Conservation (phyloP, 2,113 vertebrate species). For the Piaya cayana region DNA sequence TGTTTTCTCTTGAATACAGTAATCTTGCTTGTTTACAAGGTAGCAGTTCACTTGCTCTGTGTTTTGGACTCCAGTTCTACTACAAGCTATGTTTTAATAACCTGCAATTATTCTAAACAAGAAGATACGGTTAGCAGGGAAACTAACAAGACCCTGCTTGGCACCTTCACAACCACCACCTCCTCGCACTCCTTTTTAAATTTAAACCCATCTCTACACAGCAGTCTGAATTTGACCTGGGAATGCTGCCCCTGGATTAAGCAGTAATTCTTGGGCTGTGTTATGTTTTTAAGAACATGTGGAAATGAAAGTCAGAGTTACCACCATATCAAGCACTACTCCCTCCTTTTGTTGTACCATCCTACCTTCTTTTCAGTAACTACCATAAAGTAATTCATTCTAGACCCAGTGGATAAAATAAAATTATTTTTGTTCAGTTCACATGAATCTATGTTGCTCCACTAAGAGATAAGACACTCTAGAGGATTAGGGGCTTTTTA, state of each 20-base stretch:
- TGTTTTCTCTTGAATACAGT: neutral
- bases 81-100: neutral
- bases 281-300: neutral
- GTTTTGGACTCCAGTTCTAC: neutral
- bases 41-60: neutral
- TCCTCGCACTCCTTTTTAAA: neutral
- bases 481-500: accelerated
- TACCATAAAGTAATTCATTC: neutral
- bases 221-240: neutral
- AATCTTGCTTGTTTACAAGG: neutral
- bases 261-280: neutral
- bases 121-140: neutral
- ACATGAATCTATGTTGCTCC: neutral
- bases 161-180: neutral
- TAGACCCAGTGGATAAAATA: neutral
- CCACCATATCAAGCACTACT: neutral
- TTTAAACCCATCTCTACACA: neutral
- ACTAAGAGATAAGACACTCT: neutral
- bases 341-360: neutral
- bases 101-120: neutral
- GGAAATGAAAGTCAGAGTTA: neutral
- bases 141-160: neutral
- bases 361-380: neutral
- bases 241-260: neutral
- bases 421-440: neutral